Conservation (phyloP, 2,888 invertebrate species). For the Marronus borbonicus region DNA sequence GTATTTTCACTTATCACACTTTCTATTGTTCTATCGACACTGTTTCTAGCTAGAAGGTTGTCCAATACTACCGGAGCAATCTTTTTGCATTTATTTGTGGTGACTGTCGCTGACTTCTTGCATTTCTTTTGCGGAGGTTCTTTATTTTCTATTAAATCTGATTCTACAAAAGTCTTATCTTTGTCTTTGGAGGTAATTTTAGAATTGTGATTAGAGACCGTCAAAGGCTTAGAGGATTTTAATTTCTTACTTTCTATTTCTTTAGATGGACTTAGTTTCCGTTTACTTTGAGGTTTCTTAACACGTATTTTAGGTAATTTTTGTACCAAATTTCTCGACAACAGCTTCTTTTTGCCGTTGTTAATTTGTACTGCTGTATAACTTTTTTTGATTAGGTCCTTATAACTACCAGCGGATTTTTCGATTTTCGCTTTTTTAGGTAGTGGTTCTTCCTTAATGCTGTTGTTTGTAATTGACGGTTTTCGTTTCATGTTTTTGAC, state of each 20-base stretch:
- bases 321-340: constrained; percentile 41
- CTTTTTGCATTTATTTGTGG: constrained; percentile 53
- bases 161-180: constrained; percentile 57
- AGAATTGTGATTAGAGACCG: constrained; percentile 63
- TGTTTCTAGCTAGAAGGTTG: constrained; percentile 74
- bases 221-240: constrained; percentile 64
- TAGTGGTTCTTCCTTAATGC: constrained; percentile 50
- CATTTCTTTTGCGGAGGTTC: constrained; percentile 55
- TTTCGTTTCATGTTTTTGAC: constrained; percentile 72
- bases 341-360: constrained; percentile 70
- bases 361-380: constrained; percentile 68
- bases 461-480: constrained; percentile 64
- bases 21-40: constrained; percentile 73
- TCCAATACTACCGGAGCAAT: constrained; percentile 70
- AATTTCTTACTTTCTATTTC: constrained; percentile 57
- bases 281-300: constrained; percentile 64
- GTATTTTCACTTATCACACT: constrained; percentile 68
- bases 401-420: constrained; percentile 65
- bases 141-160: constrained; percentile 61
- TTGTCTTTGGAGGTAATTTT: constrained; percentile 64
- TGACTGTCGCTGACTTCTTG: constrained; percentile 53
- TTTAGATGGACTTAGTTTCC: constrained; percentile 67
- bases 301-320: constrained; percentile 53
- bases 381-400: constrained; percentile 71
- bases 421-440: constrained; percentile 62